These are phyloP conservation scores for Chrysogorgia sp. DNA, from an alignment of 92 coral and sea anemone species.

Conservation along the genomic window DNA sequence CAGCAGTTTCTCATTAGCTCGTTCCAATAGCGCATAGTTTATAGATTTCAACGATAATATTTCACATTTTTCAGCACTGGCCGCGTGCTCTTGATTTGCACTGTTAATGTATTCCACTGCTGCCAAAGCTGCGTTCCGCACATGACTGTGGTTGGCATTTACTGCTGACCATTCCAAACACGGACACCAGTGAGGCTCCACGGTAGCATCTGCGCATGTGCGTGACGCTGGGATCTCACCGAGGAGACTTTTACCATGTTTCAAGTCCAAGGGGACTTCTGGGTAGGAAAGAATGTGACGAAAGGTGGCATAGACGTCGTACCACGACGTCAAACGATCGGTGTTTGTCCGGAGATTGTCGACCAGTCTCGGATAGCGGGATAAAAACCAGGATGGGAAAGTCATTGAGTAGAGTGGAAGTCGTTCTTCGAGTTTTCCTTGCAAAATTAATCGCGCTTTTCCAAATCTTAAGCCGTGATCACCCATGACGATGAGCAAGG, in stretches of 20 bases:
- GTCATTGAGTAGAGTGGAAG: slow-evolving; percentile 29
- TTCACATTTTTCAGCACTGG: slow-evolving; percentile 50
- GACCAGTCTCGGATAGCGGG: slow-evolving; percentile 18
- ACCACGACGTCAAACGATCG: slow-evolving; percentile 45
- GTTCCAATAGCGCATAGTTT: slow-evolving; percentile 55
- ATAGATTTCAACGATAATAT: slow-evolving; percentile 52
- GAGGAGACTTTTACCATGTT: slow-evolving; percentile 73
- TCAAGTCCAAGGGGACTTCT: slow-evolving; percentile 50
- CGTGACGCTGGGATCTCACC: slow-evolving; percentile 42
- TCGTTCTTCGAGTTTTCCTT: slow-evolving; percentile 49
- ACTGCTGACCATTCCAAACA: slow-evolving; percentile 31
- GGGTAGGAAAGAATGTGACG: slow-evolving; percentile 54
- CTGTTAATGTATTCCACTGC: slow-evolving; percentile 49
- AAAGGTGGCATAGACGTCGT: slow-evolving; percentile 41
- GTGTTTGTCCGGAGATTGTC: slow-evolving; percentile 28
- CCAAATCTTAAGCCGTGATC: slow-evolving; percentile 48
- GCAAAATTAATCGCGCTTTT: slow-evolving; percentile 24
- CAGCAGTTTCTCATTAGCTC: slow-evolving; percentile 50
- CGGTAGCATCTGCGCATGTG: slow-evolving; percentile 44
- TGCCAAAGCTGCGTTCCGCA: slow-evolving; percentile 28
- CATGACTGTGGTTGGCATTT: slow-evolving; percentile 16
- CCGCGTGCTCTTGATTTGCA: slow-evolving; percentile 10
- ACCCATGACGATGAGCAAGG: slow-evolving; percentile 33
- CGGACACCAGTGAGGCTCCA: slow-evolving; percentile 51
- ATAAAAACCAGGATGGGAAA: slow-evolving; percentile 41